Conservation (phyloP, 2,113 vertebrate genomes). For the Cercopithecus mona region DNA sequence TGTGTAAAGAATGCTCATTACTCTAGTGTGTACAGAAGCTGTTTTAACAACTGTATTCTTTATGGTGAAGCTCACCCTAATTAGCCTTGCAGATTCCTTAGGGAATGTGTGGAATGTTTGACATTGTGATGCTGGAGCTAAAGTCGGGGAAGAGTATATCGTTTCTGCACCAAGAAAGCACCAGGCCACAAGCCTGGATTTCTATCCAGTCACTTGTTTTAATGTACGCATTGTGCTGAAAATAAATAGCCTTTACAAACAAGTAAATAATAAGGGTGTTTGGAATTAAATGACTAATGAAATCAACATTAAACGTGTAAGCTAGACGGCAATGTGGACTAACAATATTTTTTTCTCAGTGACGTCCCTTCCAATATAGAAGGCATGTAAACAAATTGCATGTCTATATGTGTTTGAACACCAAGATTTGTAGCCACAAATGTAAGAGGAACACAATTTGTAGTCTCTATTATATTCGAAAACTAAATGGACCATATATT, state of each 20-base stretch:
- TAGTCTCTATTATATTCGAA: conserved; percentile 53
- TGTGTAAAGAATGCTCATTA: conserved; percentile 89
- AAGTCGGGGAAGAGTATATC: conserved; percentile 65
- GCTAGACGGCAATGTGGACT: conserved; percentile 56
- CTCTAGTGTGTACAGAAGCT: conserved; percentile 88
- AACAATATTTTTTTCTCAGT: conserved; percentile 34
- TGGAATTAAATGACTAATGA: conserved; percentile 81
- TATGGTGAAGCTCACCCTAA: conserved; percentile 96
- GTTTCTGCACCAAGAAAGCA: conserved; percentile 79
- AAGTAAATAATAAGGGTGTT: conserved; percentile 77
- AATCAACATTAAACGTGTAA: conserved; percentile 73
- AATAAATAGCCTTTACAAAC: conserved; percentile 79
- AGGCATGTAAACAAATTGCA: neutral
- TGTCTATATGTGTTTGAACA: neutral
- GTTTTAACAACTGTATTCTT: conserved; percentile 92
- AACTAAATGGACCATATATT: conserved; percentile 45
- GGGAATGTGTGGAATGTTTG: conserved; percentile 89
- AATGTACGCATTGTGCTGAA: conserved; percentile 69
- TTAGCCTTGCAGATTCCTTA: conserved; percentile 95
- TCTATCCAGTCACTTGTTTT: conserved; percentile 79
- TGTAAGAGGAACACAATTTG: neutral
- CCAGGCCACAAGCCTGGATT: conserved; percentile 67
- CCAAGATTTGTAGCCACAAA: neutral
- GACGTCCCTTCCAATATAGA: neutral
- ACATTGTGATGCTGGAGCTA: conserved; percentile 85